A percentile compares a stretch with the other conserved stretches of the same genome.
Evolutionary conservation across 2,113 vertebrate genomes (phyloP).

Genomic region (Acanthisitta chloris): DNA sequence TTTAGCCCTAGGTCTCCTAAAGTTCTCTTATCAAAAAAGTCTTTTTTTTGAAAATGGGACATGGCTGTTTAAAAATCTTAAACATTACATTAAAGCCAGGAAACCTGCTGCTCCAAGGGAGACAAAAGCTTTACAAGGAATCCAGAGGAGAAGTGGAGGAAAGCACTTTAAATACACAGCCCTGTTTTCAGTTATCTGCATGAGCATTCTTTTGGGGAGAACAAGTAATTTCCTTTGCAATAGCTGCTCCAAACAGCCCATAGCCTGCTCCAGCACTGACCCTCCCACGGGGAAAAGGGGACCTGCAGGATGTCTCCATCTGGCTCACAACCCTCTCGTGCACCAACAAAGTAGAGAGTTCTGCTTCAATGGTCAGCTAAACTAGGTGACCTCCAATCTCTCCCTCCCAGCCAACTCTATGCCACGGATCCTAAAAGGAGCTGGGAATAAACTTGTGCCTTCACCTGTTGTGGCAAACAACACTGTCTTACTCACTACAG

Average conservation of each 20-base stretch:
- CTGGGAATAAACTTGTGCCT: not conserved
- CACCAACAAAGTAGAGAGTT: accelerated
- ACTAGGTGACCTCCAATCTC: not conserved
- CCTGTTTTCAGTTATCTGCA: not conserved
- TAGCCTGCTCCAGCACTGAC: not conserved
- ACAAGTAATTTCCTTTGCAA: not conserved
- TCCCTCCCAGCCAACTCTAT: not conserved
- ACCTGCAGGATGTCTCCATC: not conserved
- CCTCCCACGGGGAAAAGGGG: accelerated
- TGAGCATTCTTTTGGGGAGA: not conserved
- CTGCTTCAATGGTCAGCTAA: not conserved
- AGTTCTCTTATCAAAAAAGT: not conserved
- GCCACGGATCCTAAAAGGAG: not conserved
- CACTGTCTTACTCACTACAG: not conserved
- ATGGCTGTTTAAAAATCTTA: not conserved
- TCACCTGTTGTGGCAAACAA: not conserved
- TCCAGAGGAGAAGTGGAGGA: not conserved
- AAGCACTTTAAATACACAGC: not conserved
- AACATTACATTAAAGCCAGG: not conserved
- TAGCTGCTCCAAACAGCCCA: not conserved
- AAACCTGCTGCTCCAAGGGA: not conserved
- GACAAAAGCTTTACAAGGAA: not conserved
- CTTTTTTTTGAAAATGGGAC: not conserved
- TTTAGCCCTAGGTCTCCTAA: not conserved
- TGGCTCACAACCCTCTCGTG: not conserved